Evolutionary conservation across 2,888 invertebrate species (phyloP), one percentile per base, ranked within the genome.

Genomic region (Andricus curvator): DNA sequence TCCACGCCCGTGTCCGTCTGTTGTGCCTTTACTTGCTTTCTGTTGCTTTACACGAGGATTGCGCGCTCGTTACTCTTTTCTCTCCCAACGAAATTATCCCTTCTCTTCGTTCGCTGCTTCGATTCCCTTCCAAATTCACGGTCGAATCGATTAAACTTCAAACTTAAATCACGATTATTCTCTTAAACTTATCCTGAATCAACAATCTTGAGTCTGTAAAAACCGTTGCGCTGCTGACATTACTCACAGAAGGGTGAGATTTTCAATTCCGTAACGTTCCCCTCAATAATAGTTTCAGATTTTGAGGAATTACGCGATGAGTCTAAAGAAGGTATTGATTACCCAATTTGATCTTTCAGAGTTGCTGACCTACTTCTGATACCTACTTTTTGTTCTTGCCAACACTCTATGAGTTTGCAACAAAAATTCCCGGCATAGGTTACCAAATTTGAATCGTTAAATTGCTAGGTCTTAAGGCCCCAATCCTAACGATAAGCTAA

Each of bases 1-100:
- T 66, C 65, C 77, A 56, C 65, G 44, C 77, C 80, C 56, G 66
- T 74, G 77, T 37, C 22, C 66, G 56, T 77, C 62, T 77, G 68
- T 78, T 76, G 51, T 67, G 78, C 70, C 68, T 81, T 78, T 78
- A 78, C 77, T 81, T 80, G 66, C 81, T 77, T 77, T 79, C 67
- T 84, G 80, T 82, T 81, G 78, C 79, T 66, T 82, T 84, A 83
- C 80, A 85, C 82, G 85, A 80, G 82, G 81, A 86, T 86, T 86
- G 86, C 84, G 82, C 83, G 82, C 79, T 82, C 83, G 81, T 82
- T 81, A 81, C 74, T 62, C 70, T 65, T 74, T 70, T 51, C 65
- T 41, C 65, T 44, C 60, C 48, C 62, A 79, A 65, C 51, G 66
- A 82, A 80, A 82, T 80, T 81, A 79, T 79, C 79, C 51, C 29